These are phyloP conservation scores for Pyrocoelia pectoralis DNA, from an alignment of 2,888 invertebrate genomes.

Conservation along the genomic window DNA sequence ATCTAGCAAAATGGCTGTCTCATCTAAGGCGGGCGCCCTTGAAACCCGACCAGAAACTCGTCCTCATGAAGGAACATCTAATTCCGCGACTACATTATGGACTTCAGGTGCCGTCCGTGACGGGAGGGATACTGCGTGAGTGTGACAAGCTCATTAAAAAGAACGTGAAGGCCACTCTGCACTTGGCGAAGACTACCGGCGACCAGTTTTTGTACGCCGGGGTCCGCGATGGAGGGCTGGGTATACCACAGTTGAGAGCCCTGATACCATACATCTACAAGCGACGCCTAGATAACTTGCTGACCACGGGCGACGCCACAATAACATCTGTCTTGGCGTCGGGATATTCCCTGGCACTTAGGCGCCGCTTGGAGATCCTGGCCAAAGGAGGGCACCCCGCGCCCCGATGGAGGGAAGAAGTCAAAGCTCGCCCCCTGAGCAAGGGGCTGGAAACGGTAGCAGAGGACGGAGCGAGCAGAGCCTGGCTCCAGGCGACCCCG, in stretches of 20 bases:
- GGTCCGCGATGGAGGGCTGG: no score
- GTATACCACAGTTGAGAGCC: not conserved
- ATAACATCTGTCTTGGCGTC: no score
- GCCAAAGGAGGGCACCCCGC: conserved; percentile 1
- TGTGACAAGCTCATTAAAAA: not conserved
- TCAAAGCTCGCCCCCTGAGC: conserved; percentile 2
- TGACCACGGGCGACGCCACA: no score
- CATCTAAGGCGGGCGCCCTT: not conserved
- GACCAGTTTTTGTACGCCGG: not conserved
- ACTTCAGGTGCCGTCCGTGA: not conserved
- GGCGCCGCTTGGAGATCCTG: conserved; percentile 5
- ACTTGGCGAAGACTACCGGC: not conserved
- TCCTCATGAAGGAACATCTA: not conserved
- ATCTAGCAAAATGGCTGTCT: not conserved
- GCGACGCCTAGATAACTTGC: not conserved
- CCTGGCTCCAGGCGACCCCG: no score
- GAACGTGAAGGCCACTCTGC: not conserved
- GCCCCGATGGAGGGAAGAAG: conserved; percentile 15
- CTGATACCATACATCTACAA: not conserved
- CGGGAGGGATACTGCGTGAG: not conserved
- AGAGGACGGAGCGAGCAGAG: conserved; percentile 19
- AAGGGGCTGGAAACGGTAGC: not conserved
- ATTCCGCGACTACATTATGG: not conserved
- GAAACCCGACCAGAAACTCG: not conserved
- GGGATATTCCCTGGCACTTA: not conserved